phyloP scores from a whole-genome alignment of 1,140 invertebrate genomes.

The Mercenaria mercenaria region DNA sequence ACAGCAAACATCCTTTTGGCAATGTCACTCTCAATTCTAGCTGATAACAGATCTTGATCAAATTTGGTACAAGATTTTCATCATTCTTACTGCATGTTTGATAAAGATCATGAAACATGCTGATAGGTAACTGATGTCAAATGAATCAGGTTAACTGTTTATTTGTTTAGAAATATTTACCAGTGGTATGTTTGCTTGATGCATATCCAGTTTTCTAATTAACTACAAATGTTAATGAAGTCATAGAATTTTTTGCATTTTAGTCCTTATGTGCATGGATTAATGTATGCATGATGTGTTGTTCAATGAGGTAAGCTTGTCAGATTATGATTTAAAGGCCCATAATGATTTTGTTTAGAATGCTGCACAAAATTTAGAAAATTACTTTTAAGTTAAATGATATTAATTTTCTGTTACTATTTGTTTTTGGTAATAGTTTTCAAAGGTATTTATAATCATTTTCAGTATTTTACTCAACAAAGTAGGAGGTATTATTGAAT shows the following conservation, averaged over 20 bases:
- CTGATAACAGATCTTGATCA: not conserved
- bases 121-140: slow-evolving; percentile 3
- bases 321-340: too few relatives aligned
- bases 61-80: slow-evolving; percentile 13
- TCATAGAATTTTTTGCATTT: not conserved
- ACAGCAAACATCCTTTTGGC: not conserved
- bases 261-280: not conserved
- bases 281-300: too few relatives aligned
- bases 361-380: too few relatives aligned
- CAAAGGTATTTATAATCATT: too few relatives aligned
- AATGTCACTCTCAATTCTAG: not conserved
- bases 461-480: too few relatives aligned
- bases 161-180: not conserved
- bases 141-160: not conserved
- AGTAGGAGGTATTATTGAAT: too few relatives aligned
- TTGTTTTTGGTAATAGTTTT: too few relatives aligned
- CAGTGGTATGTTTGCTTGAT: not conserved
- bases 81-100: slow-evolving; percentile 31
- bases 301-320: too few relatives aligned
- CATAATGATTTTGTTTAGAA: too few relatives aligned
- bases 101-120: not conserved
- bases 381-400: too few relatives aligned
- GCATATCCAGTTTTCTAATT: not conserved
- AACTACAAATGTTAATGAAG: not conserved
- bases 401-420: too few relatives aligned